Evolutionary conservation across 1,140 invertebrate species (phyloP), one percentile per base, ranked within the genome.

Genomic region (Planococcus citri): DNA sequence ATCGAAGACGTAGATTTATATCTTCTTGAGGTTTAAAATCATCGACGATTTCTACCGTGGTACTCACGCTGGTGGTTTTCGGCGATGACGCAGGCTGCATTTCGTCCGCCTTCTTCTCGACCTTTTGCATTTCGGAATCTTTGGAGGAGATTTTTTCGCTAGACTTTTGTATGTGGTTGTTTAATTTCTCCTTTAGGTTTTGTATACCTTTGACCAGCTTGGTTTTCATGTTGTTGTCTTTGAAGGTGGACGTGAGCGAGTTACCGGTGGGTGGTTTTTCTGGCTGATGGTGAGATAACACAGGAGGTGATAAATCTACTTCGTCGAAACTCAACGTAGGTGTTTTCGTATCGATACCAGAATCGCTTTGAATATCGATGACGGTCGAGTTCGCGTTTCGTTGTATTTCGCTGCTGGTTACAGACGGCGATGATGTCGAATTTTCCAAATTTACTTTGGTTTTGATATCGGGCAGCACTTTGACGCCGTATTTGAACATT

Each of bases 401-500:
- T 64, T 64, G 60, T 17, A 25, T 64, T 64, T 64, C 60, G 17
- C n/a, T n/a, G n/a, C n/a, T n/a, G n/a, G n/a, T n/a, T n/a, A 64
- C 4, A 20, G 60, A 17, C 9, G 24, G 3, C 57, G 57, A 20
- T 22, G 21, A 20, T 4, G 21, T 24, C 10, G 17, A 20, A 51
- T 51, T 24, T 76, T 77, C 27, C 79, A 77, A 1, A 79, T 69
- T 69, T 25, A 51, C 4, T 60, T 70, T 68, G 38, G 41, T 6
- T 20, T 21, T 71, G 57, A 37, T 60, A 25, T 70, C 78, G 0
- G 81, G 81, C 1, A 88, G 75, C 1, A 88, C 87, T 73, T 85
- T 81, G 69, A 88, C 85, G 1, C 87, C 88, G 71, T 88, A 88
- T 77, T 88, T 89, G 8, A 81, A 78, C 78, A 83, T 70, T 71